Evolutionary conservation across 2,113 vertebrate genomes (phyloP), one percentile per base, ranked within the genome.

Genomic region (Ia io): DNA sequence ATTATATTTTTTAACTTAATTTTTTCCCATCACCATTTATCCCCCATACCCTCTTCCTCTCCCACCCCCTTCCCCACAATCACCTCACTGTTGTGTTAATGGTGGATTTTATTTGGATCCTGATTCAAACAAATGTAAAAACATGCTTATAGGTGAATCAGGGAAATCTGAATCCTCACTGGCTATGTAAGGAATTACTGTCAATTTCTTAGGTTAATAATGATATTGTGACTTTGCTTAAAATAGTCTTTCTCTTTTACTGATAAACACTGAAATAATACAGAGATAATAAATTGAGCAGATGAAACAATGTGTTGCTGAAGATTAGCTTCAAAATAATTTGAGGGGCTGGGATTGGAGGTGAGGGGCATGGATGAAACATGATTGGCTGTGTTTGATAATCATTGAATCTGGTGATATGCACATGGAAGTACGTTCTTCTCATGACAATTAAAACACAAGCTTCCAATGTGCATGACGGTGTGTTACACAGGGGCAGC

Each of bases 151-250:
- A 94, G 49, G 25, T 42, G 63, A 90, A 49, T 78, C 20, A 51
- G 71, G 42, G n/a, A 73, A 49, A 79, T 53, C 12, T 71, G 47
- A 67, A n/a, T 73, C 28, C 28, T 42, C 32, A 77, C 30, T 83
- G 40, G 53, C 37, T 78, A 91, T 23, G 49, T 84, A 44, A 73
- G 37, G 65, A 71, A 84, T 91, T 51, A 78, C 6, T 56, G 17
- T 76, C 47, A 73, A 84, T 92, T 88, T 84, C 83, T 88, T 94
- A 96, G 3, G 2, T 13, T 78, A 51, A 78, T 73, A 71, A 63
- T 73, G 28, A 17, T 71, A 67, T 67, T 93, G 56, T 12, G 11
- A 88, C 79, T 96, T 59, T 79, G 28, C 44, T 84, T 84, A 73
- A 88, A 88, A 87, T 49, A 82, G 47, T 70, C 37, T 10, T 78